phyloP scores from a whole-genome alignment of 2,113 vertebrate species.

The Centrocercus urophasianus region DNA sequence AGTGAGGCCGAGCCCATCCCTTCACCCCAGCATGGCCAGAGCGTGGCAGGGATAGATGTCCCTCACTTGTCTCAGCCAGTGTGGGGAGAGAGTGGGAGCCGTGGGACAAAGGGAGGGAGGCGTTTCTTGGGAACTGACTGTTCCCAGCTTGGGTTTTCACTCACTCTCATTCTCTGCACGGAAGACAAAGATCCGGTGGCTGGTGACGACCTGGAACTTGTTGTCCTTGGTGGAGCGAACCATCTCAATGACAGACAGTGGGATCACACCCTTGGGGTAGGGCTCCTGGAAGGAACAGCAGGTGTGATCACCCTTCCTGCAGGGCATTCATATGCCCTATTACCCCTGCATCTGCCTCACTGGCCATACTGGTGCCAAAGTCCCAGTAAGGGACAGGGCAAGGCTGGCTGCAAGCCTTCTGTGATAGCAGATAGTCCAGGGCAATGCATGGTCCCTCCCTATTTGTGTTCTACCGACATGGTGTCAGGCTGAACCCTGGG shows the following conservation, averaged over 20 bases:
- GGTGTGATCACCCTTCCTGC: rapidly evolving
- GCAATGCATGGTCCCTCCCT: not conserved
- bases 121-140: not conserved
- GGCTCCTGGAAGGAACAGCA: conserved; percentile 81
- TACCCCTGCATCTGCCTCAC: not conserved
- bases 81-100: not conserved
- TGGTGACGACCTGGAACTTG: conserved; percentile 95
- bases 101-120: not conserved
- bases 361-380: rapidly evolving
- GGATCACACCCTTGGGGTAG: conserved; percentile 95
- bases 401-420: not conserved
- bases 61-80: rapidly evolving
- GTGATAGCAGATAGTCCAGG: not conserved
- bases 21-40: not conserved
- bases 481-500: not conserved
- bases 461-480: rapidly evolving
- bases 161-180: conserved; percentile 92
- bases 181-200: conserved; percentile 92
- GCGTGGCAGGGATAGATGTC: not conserved
- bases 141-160: not conserved
- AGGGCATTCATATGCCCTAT: rapidly evolving
- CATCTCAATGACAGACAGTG: conserved; percentile 91
- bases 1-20: not conserved
- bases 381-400: not conserved
- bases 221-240: conserved; percentile 91